These are phyloP conservation scores for Sebastes iracundus DNA, from an alignment of 2,797 vertebrate genomes.

Conservation along the genomic window DNA sequence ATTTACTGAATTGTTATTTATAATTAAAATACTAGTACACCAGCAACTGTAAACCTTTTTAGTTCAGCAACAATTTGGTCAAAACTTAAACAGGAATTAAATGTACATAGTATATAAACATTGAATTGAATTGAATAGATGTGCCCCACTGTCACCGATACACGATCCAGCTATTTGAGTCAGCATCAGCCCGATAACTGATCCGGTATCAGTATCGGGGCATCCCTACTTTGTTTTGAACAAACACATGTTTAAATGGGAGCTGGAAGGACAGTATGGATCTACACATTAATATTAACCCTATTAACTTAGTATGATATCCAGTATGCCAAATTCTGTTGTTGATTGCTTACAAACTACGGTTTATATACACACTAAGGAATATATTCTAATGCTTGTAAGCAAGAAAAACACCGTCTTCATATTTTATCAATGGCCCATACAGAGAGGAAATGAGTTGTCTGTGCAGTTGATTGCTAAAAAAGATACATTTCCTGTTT, in stretches of 20 bases:
- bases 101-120: too few species aligned
- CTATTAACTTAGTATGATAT: background rate
- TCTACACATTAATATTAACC: background rate
- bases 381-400: background rate
- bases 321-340: background rate
- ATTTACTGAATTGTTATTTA: too few species aligned
- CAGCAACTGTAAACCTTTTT: too few species aligned
- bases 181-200: too few species aligned
- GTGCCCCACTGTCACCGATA: too few species aligned
- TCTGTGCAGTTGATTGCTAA: conserved; percentile 61
- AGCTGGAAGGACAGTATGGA: background rate
- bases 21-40: too few species aligned
- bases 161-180: too few species aligned
- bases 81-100: too few species aligned
- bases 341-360: background rate
- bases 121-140: too few species aligned
- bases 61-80: too few species aligned
- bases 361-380: background rate
- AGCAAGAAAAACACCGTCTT: background rate
- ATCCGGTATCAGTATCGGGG: too few species aligned
- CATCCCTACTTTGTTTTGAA: background rate
- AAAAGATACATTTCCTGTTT: conserved; percentile 78
- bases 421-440: conserved; percentile 21
- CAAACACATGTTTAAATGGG: background rate
- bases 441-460: conserved; percentile 63